Percentiles rank a stretch among this genome's conserved stretches.
These are phyloP conservation scores for Felis chaus DNA, from an alignment of 2,113 vertebrate genomes.

Conservation along the genomic window DNA sequence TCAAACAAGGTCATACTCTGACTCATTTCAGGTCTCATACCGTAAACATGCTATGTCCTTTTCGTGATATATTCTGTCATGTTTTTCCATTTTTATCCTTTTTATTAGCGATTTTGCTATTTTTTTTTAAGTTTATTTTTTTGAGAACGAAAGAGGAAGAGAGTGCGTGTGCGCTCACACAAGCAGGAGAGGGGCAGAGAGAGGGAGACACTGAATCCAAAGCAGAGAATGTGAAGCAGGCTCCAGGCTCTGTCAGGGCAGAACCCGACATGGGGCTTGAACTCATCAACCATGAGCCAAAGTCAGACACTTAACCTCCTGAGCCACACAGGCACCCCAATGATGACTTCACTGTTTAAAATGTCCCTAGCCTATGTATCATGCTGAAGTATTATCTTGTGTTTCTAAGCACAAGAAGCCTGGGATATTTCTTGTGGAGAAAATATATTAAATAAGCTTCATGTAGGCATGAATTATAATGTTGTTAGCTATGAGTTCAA, in stretches of 20 bases:
- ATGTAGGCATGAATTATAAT: background rate
- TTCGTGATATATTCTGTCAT: background rate
- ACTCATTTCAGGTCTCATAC: background rate
- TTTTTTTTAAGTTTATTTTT: too few relatives aligned
- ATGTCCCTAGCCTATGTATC: background rate
- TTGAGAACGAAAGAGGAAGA: too few relatives aligned
- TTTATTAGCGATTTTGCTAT: background rate
- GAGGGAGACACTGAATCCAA: too few relatives aligned
- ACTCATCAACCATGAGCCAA: too few relatives aligned
- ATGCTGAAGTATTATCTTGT: background rate
- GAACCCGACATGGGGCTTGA: too few relatives aligned
- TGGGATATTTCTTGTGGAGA: background rate
- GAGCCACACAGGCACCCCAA: too few relatives aligned
- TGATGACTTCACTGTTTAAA: background rate
- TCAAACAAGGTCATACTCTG: background rate
- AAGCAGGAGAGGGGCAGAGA: too few relatives aligned
- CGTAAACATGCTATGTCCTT: background rate
- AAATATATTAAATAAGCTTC: background rate
- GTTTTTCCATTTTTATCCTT: background rate
- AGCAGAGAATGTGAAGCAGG: too few relatives aligned
- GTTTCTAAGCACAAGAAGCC: background rate
- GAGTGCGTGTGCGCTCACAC: too few relatives aligned
- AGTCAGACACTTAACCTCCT: too few relatives aligned
- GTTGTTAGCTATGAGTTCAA: background rate
- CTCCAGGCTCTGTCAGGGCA: too few relatives aligned